phyloP scores from a whole-genome alignment of 2,113 vertebrate genomes.

The Spheniscus mendiculus region DNA sequence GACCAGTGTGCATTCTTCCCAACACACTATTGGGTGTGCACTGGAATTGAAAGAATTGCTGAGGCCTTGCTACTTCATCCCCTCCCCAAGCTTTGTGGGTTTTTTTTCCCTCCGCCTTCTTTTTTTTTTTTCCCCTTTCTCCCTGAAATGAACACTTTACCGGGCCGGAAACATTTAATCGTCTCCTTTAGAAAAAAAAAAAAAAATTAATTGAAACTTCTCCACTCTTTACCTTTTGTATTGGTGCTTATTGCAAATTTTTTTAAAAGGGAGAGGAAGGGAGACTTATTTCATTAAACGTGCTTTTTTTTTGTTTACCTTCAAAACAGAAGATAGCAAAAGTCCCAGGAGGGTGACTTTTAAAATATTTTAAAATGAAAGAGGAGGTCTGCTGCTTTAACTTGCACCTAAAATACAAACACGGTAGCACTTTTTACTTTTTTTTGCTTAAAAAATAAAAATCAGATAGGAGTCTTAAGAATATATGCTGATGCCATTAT shows the following conservation, averaged over 20 bases:
- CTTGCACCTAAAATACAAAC: neutral
- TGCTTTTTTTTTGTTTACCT: neutral
- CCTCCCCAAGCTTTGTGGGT: conserved; percentile 81
- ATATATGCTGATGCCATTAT: neutral
- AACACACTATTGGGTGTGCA: conserved; percentile 94
- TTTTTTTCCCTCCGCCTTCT: conserved; percentile 65
- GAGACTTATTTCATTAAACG: conserved; percentile 69
- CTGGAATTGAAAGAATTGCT: conserved; percentile 92
- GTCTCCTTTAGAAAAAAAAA: conserved; percentile 85
- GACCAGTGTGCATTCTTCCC: conserved; percentile 95
- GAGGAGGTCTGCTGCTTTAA: neutral
- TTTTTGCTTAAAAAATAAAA: neutral
- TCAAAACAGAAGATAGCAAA: conserved; percentile 52
- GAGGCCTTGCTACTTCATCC: conserved; percentile 81
- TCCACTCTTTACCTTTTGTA: conserved; percentile 86
- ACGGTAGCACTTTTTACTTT: neutral
- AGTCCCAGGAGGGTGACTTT: neutral
- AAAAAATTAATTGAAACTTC: conserved; percentile 99
- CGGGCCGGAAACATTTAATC: conserved; percentile 99
- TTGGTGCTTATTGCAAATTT: conserved; percentile 75
- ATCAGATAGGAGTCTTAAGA: neutral
- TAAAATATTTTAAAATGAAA: neutral
- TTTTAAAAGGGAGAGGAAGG: conserved; percentile 70
- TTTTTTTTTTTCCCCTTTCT: conserved; percentile 54
- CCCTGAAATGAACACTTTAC: conserved; percentile 99